Percentiles rank a stretch among this genome's conserved stretches.
phyloP scores from a whole-genome alignment of 2,113 vertebrate species.

The Forbesichthys papilliferus region DNA sequence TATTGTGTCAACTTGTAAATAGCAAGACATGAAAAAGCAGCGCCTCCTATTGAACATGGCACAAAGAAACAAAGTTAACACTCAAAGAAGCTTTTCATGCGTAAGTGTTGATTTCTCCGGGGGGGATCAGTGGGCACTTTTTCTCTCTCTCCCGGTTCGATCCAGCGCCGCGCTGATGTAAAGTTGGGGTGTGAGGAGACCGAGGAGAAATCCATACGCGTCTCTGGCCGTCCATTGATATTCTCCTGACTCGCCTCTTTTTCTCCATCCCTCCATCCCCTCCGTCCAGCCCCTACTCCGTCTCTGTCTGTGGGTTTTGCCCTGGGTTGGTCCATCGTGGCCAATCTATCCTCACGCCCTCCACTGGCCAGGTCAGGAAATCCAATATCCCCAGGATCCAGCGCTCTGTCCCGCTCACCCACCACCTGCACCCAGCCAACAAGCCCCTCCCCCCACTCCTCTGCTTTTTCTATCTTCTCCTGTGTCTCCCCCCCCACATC shows the following conservation, averaged over 20 bases:
- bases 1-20: slow-evolving; percentile 57
- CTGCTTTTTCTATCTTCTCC: slow-evolving; percentile 31
- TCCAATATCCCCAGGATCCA: slow-evolving; percentile 77
- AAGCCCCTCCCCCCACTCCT: slow-evolving; percentile 3
- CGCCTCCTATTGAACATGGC: slow-evolving; percentile 63
- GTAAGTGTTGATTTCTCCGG: slow-evolving; percentile 75
- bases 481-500: slow-evolving; percentile 37
- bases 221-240: slow-evolving; percentile 76
- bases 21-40: slow-evolving; percentile 45
- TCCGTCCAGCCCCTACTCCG: slow-evolving; percentile 39
- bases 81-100: slow-evolving; percentile 73
- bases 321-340: slow-evolving; percentile 68
- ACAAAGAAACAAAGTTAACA: slow-evolving; percentile 69
- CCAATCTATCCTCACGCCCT: slow-evolving; percentile 79
- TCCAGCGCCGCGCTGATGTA: slow-evolving; percentile 65
- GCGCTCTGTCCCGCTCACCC: slow-evolving; percentile 51
- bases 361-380: slow-evolving; percentile 75
- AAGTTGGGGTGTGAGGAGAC: slow-evolving; percentile 73
- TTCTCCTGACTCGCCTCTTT: slow-evolving; percentile 72
- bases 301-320: slow-evolving; percentile 47
- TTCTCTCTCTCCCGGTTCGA: slow-evolving; percentile 66
- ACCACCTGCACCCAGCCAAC: slow-evolving; percentile 34
- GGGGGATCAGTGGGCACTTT: slow-evolving; percentile 71
- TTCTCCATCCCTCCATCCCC: slow-evolving; percentile 64
- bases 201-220: slow-evolving; percentile 77